These are phyloP conservation scores for Phaetusa simplex DNA, from an alignment of 2,113 vertebrate genomes.

Conservation along the genomic window DNA sequence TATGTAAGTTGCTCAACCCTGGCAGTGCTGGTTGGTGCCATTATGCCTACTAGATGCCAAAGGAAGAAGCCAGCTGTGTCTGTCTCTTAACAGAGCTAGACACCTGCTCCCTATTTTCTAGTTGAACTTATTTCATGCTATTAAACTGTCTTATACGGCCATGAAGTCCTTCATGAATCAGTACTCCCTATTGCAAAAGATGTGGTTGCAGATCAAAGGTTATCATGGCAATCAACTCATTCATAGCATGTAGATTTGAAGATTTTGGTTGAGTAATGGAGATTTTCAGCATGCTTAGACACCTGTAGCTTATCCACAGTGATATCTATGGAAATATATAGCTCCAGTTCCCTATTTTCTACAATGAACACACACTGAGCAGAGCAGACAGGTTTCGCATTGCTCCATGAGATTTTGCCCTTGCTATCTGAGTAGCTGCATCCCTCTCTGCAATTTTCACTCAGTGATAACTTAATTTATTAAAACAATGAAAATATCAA, in stretches of 20 bases:
- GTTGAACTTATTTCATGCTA: not conserved
- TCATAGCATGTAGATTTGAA: not conserved
- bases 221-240: not conserved
- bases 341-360: not conserved
- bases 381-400: not conserved
- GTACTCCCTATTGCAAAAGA: not conserved
- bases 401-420: not conserved
- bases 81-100: not conserved
- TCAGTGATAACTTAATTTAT: not conserved
- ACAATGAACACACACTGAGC: not conserved
- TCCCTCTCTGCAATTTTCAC: not conserved
- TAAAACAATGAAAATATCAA: conserved; percentile 6
- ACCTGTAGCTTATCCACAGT: not conserved
- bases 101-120: not conserved
- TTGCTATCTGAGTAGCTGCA: not conserved
- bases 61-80: not conserved
- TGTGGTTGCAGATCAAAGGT: not conserved
- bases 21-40: not conserved
- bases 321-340: not conserved
- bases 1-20: not conserved
- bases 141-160: not conserved
- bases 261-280: not conserved
- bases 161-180: not conserved
- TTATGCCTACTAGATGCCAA: not conserved
- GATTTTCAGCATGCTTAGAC: not conserved